These are phyloP conservation scores for Leguminivora glycinivorella DNA, from an alignment of 1,140 invertebrate species.

Conservation along the genomic window DNA sequence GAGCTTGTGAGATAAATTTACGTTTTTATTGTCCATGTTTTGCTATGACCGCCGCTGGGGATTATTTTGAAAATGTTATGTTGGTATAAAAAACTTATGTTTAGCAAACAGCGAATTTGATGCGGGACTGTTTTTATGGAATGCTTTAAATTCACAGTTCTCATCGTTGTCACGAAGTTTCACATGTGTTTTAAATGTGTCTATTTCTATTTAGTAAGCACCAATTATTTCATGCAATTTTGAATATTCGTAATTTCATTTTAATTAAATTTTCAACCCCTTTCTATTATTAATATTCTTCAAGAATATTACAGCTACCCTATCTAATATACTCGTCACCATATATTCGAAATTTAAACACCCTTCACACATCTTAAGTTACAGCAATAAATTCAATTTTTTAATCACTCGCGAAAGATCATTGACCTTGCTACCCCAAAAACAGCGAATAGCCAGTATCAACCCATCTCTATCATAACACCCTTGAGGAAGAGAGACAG, in stretches of 20 bases:
- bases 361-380: conserved; percentile 18
- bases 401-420: conserved; percentile 15
- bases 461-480: neutral
- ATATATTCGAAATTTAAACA: neutral
- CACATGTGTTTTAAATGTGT: neutral
- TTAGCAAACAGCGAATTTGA: neutral
- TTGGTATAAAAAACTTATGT: neutral
- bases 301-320: neutral
- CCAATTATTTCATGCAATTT: neutral
- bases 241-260: neutral
- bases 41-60: neutral
- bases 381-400: conserved; percentile 15
- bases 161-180: neutral
- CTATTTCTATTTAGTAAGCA: neutral
- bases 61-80: neutral
- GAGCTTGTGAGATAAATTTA: conserved; percentile 1
- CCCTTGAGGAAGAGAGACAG: neutral
- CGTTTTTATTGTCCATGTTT: conserved; percentile 6
- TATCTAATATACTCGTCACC: conserved; percentile 2
- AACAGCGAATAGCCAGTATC: neutral
- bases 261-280: neutral
- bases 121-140: neutral
- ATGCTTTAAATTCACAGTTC: neutral
- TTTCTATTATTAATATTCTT: neutral
- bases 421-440: conserved; percentile 18